These are phyloP conservation scores for Okamejei kenojei DNA, from an alignment of 2,797 vertebrate genomes.

Conservation along the genomic window DNA sequence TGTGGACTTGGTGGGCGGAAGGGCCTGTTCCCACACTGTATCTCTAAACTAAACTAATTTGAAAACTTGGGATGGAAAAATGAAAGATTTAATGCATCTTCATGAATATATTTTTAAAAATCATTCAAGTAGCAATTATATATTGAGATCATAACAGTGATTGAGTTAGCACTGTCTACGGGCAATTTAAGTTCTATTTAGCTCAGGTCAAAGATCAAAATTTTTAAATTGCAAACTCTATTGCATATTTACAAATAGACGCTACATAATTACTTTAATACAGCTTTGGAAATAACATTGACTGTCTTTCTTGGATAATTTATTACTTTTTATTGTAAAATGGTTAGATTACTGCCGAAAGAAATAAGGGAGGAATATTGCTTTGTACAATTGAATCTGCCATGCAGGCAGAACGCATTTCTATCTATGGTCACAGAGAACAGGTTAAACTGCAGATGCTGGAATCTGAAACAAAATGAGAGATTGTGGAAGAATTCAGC, in stretches of 20 bases:
- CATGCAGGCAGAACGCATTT: background rate
- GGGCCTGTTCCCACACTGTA: too few species aligned
- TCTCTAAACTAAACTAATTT: background rate
- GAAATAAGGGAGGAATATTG: background rate
- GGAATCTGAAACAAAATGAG: too few species aligned
- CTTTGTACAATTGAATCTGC: background rate
- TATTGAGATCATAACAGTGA: background rate
- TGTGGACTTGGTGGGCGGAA: too few species aligned
- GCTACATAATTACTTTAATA: background rate
- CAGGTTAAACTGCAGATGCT: too few species aligned
- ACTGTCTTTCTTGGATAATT: background rate
- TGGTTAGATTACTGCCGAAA: background rate
- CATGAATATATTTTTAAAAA: background rate
- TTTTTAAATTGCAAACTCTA: background rate
- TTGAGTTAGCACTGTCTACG: background rate
- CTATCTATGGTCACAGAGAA: background rate
- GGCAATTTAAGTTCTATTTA: background rate
- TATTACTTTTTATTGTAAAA: background rate
- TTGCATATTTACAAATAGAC: background rate
- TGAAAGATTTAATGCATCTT: background rate
- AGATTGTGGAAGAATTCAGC: too few species aligned
- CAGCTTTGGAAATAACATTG: background rate
- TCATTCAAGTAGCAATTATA: background rate
- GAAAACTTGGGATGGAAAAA: background rate
- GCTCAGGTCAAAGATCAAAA: background rate